phyloP scores from a whole-genome alignment of 1,140 invertebrate genomes.

The Andricus grossulariae region DNA sequence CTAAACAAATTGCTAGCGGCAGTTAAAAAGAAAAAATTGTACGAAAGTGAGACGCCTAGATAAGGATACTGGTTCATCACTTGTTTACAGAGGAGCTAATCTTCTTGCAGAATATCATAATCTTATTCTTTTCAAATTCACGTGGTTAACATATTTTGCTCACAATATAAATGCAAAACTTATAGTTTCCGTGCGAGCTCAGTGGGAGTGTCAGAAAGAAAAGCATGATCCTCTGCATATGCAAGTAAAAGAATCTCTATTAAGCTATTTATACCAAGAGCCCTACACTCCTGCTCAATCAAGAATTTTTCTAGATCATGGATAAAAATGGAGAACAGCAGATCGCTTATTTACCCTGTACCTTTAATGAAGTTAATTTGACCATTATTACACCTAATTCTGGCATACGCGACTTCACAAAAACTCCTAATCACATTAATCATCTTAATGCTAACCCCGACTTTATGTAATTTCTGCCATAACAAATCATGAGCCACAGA shows the following conservation, averaged over 20 bases:
- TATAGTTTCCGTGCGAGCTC: not conserved
- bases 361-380: conserved; percentile 22
- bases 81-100: not conserved
- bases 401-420: conserved; percentile 35
- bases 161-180: not conserved
- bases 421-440: conserved; percentile 44
- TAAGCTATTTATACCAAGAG: not conserved
- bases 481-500: conserved; percentile 37
- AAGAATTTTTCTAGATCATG: conserved; percentile 36
- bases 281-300: not conserved
- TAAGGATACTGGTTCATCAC: conserved; percentile 12
- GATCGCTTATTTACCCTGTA: conserved; percentile 42
- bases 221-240: conserved; percentile 39
- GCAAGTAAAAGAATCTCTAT: conserved; percentile 42
- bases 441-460: conserved; percentile 37
- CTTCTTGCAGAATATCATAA: not conserved
- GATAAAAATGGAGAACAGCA: conserved; percentile 40
- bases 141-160: not conserved
- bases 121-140: not conserved
- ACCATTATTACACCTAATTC: not conserved
- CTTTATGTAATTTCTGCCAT: conserved; percentile 36
- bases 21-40: not conserved
- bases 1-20: not conserved
- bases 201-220: not conserved
- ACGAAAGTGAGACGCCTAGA: not conserved